phyloP scores from a whole-genome alignment of 2,797 vertebrate genomes.

The Peromyscus nudipes region DNA sequence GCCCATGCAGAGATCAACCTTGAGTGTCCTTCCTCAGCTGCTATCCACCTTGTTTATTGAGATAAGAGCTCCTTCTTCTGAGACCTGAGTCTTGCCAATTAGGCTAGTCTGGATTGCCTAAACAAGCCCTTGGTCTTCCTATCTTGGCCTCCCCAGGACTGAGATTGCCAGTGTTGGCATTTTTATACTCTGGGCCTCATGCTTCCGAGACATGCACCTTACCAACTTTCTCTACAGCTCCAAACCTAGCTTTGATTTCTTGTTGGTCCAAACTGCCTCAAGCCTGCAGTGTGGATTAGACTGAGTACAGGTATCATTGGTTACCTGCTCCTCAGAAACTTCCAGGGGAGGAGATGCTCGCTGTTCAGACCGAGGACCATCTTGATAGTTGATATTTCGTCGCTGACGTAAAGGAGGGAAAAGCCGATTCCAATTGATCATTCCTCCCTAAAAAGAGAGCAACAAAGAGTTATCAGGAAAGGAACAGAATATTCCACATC shows the following conservation, averaged over 20 bases:
- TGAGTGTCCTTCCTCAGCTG: background rate
- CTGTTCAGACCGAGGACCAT: conserved; percentile 87
- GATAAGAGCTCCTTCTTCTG: background rate
- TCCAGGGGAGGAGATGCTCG: conserved; percentile 87
- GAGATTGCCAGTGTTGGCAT: background rate
- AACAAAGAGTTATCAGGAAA: background rate
- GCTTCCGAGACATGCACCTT: background rate
- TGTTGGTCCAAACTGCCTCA: background rate
- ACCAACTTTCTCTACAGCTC: background rate
- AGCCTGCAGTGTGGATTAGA: background rate
- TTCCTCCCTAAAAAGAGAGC: conserved; percentile 90
- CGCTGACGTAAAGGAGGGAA: conserved; percentile 94
- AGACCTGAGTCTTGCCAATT: background rate
- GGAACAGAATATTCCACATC: background rate
- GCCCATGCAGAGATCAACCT: background rate
- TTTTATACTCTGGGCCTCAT: background rate
- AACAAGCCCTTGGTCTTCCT: too few species aligned
- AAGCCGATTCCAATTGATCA: conserved; percentile 95
- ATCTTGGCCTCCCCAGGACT: background rate
- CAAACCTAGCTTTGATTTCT: background rate
- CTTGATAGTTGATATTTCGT: conserved; percentile 90
- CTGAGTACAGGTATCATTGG: background rate
- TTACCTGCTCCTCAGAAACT: conserved; percentile 96
- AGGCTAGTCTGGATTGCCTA: background rate
- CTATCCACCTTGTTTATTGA: background rate